Conservation (phyloP, 2,888 invertebrate species). For the Gerris lacustris region DNA sequence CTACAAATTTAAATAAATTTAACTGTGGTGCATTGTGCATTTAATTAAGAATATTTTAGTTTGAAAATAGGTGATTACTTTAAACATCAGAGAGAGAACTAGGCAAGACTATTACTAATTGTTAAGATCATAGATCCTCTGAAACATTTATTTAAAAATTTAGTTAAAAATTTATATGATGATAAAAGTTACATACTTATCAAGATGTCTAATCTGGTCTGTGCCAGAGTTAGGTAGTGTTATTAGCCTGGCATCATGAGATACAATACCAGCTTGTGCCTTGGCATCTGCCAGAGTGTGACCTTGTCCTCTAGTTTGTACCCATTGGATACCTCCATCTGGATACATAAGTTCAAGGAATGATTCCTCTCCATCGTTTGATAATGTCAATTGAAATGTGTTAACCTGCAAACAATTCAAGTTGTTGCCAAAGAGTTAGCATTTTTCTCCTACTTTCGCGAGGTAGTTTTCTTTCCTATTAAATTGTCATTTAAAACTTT, state of each 20-base stretch:
- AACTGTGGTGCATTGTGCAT: too few species aligned
- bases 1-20: conserved; percentile 42
- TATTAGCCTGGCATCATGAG: conserved; percentile 64
- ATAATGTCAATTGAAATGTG: conserved; percentile 71
- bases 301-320: conserved; percentile 51
- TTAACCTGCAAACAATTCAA: conserved; percentile 46
- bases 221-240: conserved; percentile 78
- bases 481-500: too few species aligned
- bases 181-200: conserved; percentile 46
- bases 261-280: conserved; percentile 84
- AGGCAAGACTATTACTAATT: too few species aligned
- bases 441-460: too few species aligned
- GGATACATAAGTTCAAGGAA: conserved; percentile 82
- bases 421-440: too few species aligned
- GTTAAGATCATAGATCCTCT: too few species aligned
- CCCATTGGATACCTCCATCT: conserved; percentile 81
- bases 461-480: too few species aligned
- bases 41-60: too few species aligned
- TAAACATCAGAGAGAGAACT: too few species aligned
- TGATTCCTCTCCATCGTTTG: conserved; percentile 62
- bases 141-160: too few species aligned
- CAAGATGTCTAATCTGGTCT: conserved; percentile 68
- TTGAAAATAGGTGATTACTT: too few species aligned
- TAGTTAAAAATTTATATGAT: too few species aligned
- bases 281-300: conserved; percentile 73